Percentiles rank a stretch among this genome's conserved stretches.
Conservation (phyloP, 2,797 vertebrate species). For the Sebastes hopkinsi region DNA sequence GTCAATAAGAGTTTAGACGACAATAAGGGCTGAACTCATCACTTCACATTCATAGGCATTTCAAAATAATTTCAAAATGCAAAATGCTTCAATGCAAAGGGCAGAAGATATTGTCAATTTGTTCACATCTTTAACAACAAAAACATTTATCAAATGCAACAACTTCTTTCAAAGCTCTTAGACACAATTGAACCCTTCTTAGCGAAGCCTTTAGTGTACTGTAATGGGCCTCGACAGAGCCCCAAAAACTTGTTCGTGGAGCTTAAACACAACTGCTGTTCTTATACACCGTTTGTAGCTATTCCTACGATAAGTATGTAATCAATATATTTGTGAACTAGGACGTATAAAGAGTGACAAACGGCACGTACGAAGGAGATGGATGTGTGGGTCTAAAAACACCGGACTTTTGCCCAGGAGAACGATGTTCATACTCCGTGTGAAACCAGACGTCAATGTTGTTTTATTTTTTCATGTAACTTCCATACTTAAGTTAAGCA, state of each 20-base stretch:
- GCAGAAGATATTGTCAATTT: not conserved
- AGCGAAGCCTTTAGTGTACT: no score
- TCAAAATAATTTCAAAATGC: not conserved
- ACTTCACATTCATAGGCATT: not conserved
- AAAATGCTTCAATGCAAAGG: not conserved
- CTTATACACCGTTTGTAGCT: not conserved
- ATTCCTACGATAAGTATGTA: fast-evolving
- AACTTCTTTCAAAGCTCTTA: no score
- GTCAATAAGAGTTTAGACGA: not conserved
- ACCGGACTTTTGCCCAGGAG: fast-evolving
- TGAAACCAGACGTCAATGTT: no score
- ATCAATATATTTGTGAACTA: no score
- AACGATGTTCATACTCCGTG: fast-evolving
- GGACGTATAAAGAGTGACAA: no score
- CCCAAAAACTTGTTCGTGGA: fast-evolving
- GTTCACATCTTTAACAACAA: not conserved
- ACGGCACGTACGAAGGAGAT: no score
- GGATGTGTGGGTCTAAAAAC: no score
- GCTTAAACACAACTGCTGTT: no score
- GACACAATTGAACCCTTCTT: no score
- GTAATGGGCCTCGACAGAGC: no score
- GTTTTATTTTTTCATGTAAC: no score
- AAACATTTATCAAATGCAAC: not conserved
- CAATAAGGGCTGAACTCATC: not conserved
- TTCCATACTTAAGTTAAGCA: no score